A percentile compares a stretch with the other conserved stretches of the same genome.
Conservation (phyloP, 1,140 invertebrate species). For the Pissodes strobi region DNA sequence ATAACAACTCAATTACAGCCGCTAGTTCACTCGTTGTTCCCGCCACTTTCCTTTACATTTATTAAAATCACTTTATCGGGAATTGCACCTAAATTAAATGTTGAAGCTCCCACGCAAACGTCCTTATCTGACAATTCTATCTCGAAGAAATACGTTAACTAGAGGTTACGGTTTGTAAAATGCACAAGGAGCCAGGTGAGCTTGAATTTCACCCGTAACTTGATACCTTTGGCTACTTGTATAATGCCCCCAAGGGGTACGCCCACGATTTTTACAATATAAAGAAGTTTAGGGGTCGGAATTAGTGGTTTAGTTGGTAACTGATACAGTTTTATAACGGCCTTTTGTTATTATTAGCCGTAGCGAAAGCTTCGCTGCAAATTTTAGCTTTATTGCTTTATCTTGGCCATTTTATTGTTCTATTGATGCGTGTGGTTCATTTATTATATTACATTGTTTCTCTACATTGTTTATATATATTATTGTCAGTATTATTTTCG, state of each 20-base stretch:
- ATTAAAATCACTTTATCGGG: slow-evolving; percentile 10
- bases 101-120: slow-evolving; percentile 9
- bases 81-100: slow-evolving; percentile 4
- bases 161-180: slow-evolving; percentile 11
- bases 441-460: no score
- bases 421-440: no score
- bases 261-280: slow-evolving; percentile 9
- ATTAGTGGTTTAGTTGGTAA: not conserved
- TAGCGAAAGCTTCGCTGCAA: no score
- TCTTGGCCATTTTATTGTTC: no score
- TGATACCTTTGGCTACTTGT: slow-evolving; percentile 18
- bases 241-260: not conserved
- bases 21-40: not conserved
- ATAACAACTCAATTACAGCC: not conserved
- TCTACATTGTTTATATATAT: no score
- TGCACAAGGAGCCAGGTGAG: slow-evolving; percentile 25
- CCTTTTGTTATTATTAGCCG: no score
- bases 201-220: slow-evolving; percentile 17
- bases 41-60: not conserved
- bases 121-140: not conserved
- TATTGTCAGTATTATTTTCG: no score
- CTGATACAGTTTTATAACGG: not conserved
- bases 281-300: no score
- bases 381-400: no score
- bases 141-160: not conserved